Evolutionary conservation across 2,888 invertebrate genomes (phyloP), one percentile per base, ranked within the genome.

Genomic region (Hypolimnas misippus): DNA sequence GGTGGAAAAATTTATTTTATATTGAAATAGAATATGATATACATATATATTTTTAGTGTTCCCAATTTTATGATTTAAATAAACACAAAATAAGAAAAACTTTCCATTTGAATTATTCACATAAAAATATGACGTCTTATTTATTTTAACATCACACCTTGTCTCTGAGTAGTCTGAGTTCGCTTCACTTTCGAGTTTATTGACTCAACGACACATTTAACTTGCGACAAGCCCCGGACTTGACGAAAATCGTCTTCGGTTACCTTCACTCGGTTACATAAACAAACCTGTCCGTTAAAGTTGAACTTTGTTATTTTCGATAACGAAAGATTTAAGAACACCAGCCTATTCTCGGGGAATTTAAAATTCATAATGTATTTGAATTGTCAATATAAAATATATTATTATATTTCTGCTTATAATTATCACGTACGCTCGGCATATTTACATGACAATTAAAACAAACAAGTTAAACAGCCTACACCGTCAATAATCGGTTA

Each of bases 191-290:
- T 58, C 58, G 42, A 52, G 51, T 58, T 52, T 58, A 42, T 52
- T 58, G 52, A 52, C 33, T 52, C 44, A 42, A 52, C 33, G 33
- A 33, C 52, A 52, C 52, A 58, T 52, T 35, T 49, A 49, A 49
- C 55, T 62, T 62, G 53, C 59, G 56, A 59, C 61, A 25, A 31
- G 62, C 53, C n/a, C 40, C 57, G 31, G 54, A 50, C 53, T 44
- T 40, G 69, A 73, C 76, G 69, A 76, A 76, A 76, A 75, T 68
- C 71, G 69, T 74, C 73, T 75, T 75, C 73, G 76, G 74, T 78
- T 77, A 79, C 75, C 56, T 46, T 58, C 56, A 62, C 58, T 65
- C 44, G 29, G 51, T 62, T 59, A 65, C 31, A 31, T 65, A 62
- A 65, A 40, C 55, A 57, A 58, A 58, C 52, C 16, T 46, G 51